Evolutionary conservation across 2,113 vertebrate genomes (phyloP).

Genomic region (Nanorana parkeri): DNA sequence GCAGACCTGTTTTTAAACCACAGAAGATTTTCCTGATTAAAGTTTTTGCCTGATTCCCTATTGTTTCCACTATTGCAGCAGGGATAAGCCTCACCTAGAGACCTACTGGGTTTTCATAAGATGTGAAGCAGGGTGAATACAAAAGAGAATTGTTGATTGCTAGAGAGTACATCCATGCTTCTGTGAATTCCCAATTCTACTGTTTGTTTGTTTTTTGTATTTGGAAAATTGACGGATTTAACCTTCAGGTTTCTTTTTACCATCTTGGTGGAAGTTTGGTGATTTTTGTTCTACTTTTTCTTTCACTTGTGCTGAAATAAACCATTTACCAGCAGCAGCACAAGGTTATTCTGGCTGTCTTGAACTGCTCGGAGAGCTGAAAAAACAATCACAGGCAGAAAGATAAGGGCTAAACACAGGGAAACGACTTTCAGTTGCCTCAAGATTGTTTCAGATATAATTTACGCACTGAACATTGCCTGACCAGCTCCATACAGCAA

Average conservation of each 20-base stretch:
- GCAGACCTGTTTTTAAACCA: too few species aligned
- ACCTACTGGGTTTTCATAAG: too few species aligned
- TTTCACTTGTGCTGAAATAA: background rate
- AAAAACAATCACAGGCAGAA: conserved; percentile 31
- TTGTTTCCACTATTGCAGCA: too few species aligned
- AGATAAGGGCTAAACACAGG: conserved; percentile 20
- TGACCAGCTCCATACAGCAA: background rate
- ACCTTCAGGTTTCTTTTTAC: background rate
- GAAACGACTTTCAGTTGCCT: background rate
- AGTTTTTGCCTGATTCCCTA: too few species aligned
- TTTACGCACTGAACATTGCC: background rate
- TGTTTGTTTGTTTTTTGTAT: background rate
- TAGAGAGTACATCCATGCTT: too few species aligned
- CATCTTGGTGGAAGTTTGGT: background rate
- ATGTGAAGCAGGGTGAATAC: too few species aligned
- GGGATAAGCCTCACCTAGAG: too few species aligned
- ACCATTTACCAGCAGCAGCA: too few species aligned
- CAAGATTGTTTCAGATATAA: conserved; percentile 12
- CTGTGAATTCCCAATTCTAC: background rate
- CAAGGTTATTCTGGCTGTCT: conserved; percentile 22
- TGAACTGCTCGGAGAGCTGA: background rate
- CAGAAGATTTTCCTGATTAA: too few species aligned
- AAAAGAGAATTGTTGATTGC: too few species aligned
- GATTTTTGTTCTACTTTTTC: too few species aligned
- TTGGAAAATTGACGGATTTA: background rate